Evolutionary conservation across 2,797 vertebrate genomes (phyloP).

Genomic region (Smutsia temminckii): DNA sequence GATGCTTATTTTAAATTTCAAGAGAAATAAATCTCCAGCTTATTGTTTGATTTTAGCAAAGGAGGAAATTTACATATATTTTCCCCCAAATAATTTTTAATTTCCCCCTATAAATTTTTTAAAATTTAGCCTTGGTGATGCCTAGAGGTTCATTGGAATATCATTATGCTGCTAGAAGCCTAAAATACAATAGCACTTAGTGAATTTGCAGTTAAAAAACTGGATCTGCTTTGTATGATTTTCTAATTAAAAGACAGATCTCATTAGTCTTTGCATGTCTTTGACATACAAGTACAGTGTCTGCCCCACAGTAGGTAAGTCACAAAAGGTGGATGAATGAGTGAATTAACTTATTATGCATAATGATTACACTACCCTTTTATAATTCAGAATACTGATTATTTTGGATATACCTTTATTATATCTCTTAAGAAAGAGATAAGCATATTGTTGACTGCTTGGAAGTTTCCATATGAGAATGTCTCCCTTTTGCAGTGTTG

Average conservation of each 20-base stretch:
- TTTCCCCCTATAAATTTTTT: neutral
- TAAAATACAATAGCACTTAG: neutral
- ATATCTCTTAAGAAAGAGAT: neutral
- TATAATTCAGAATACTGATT: neutral
- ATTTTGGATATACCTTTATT: neutral
- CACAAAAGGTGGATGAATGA: neutral
- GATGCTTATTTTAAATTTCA: constrained; percentile 21
- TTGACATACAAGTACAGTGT: neutral
- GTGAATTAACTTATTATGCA: neutral
- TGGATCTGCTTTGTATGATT: neutral
- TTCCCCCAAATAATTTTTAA: neutral
- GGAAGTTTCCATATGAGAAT: neutral
- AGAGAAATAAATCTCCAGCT: neutral
- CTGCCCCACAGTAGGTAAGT: neutral
- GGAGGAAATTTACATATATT: neutral
- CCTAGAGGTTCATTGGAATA: neutral
- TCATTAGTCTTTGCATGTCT: neutral
- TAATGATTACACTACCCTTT: neutral
- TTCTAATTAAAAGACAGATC: neutral
- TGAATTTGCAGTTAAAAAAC: neutral
- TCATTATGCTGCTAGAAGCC: neutral
- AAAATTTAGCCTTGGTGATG: neutral
- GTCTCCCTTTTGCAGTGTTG: neutral
- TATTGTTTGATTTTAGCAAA: constrained; percentile 41
- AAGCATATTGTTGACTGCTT: neutral